These are phyloP conservation scores for Chamaea fasciata DNA, from an alignment of 2,113 vertebrate species.

Conservation along the genomic window DNA sequence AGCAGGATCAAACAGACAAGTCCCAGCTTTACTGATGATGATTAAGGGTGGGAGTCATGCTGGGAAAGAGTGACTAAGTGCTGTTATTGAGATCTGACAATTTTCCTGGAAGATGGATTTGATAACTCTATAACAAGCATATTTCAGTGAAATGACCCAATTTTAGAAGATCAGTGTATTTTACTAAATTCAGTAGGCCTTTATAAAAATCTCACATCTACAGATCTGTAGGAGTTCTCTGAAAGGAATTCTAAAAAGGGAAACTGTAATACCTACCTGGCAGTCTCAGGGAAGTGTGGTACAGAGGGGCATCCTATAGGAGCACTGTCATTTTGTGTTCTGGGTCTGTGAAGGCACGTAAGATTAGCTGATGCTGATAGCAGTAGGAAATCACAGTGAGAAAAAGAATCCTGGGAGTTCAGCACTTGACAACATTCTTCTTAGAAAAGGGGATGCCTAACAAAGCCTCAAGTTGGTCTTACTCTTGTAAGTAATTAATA, in stretches of 20 bases:
- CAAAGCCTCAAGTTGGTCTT: not conserved
- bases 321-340: not conserved
- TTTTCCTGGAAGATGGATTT: conserved; percentile 34
- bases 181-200: conserved; percentile 16
- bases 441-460: not conserved
- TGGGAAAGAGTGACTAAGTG: conserved; percentile 15
- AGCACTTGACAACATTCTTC: not conserved
- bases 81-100: not conserved
- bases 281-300: not conserved
- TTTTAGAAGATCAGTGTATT: conserved; percentile 46
- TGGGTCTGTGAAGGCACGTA: not conserved
- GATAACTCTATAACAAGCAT: conserved; percentile 26
- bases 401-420: not conserved
- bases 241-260: not conserved
- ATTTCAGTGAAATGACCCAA: conserved; percentile 39
- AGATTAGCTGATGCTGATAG: not conserved
- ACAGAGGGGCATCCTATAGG: not conserved
- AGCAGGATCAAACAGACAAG: not conserved
- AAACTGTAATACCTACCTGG: not conserved
- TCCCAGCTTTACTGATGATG: not conserved
- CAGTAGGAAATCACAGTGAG: not conserved
- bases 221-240: not conserved
- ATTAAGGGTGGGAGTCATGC: conserved; percentile 27
- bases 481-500: not conserved
- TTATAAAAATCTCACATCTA: not conserved